Conservation (phyloP, 2,113 vertebrate genomes). For the Oceanodroma tethys region DNA sequence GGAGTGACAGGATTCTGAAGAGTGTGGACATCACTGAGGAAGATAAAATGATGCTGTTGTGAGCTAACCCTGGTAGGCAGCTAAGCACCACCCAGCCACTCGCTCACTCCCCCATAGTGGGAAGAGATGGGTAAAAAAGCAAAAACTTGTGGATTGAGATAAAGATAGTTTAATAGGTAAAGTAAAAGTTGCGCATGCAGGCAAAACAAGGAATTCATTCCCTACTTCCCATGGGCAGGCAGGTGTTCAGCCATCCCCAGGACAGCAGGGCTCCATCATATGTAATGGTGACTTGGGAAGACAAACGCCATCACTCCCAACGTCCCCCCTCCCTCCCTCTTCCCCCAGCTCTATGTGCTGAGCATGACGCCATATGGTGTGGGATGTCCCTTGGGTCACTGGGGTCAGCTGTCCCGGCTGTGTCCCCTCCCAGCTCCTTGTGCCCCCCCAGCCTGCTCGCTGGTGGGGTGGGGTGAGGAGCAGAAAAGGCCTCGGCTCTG, state of each 20-base stretch:
- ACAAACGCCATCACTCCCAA: accelerated
- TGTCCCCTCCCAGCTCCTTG: neutral
- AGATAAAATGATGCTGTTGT: neutral
- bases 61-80: neutral
- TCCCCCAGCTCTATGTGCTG: neutral
- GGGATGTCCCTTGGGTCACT: neutral
- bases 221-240: accelerated
- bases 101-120: accelerated
- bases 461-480: neutral
- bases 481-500: neutral
- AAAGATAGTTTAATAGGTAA: neutral
- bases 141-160: neutral
- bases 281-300: neutral
- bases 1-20: neutral
- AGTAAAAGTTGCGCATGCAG: neutral
- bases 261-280: neutral
- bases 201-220: neutral
- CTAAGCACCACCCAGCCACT: neutral
- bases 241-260: neutral
- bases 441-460: neutral
- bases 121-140: neutral
- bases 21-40: neutral
- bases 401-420: neutral
- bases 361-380: accelerated
- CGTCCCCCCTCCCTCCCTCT: neutral